These are phyloP conservation scores for Seriola aureovittata DNA, from an alignment of 2,113 vertebrate species.

Conservation along the genomic window DNA sequence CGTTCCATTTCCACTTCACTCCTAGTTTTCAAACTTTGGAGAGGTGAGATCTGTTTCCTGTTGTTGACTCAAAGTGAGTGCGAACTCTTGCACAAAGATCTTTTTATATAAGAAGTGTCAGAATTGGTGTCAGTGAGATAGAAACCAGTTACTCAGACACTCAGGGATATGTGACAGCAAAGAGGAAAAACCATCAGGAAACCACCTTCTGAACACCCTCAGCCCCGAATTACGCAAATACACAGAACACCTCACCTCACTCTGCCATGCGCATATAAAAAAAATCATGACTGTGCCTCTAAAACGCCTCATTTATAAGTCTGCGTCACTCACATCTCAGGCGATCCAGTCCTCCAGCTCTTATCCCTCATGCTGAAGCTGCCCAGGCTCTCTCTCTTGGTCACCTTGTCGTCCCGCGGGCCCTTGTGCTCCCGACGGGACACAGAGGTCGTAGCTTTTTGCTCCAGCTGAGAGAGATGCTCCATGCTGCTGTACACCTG, in stretches of 20 bases:
- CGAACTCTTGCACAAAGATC: constrained; percentile 31
- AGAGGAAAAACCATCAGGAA: constrained; percentile 10
- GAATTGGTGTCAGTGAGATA: constrained; percentile 5
- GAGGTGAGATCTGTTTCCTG: constrained; percentile 2
- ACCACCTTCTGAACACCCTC: background rate
- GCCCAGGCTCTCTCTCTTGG: constrained; percentile 91
- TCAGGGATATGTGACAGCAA: constrained; percentile 6
- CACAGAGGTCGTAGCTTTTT: constrained; percentile 86
- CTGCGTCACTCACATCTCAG: constrained; percentile 90
- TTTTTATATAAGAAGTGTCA: constrained; percentile 39
- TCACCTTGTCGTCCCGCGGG: constrained; percentile 88
- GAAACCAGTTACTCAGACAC: constrained; percentile 22
- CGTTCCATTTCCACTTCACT: background rate
- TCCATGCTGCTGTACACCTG: constrained; percentile 97
- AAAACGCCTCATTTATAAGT: background rate
- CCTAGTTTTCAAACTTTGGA: constrained; percentile 16
- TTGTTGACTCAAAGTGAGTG: constrained; percentile 34
- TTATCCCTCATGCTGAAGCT: constrained; percentile 92
- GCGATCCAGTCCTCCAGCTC: constrained; percentile 92
- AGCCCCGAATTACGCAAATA: background rate
- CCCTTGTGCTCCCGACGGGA: constrained; percentile 88
- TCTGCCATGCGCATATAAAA: background rate
- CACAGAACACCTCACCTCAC: background rate
- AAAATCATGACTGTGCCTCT: background rate
- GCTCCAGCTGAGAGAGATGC: constrained; percentile 92